A percentile compares a stretch with the other conserved stretches of the same genome.
These are phyloP conservation scores for Rhabditoides inermis DNA, from an alignment of 2,888 invertebrate species.

Conservation along the genomic window DNA sequence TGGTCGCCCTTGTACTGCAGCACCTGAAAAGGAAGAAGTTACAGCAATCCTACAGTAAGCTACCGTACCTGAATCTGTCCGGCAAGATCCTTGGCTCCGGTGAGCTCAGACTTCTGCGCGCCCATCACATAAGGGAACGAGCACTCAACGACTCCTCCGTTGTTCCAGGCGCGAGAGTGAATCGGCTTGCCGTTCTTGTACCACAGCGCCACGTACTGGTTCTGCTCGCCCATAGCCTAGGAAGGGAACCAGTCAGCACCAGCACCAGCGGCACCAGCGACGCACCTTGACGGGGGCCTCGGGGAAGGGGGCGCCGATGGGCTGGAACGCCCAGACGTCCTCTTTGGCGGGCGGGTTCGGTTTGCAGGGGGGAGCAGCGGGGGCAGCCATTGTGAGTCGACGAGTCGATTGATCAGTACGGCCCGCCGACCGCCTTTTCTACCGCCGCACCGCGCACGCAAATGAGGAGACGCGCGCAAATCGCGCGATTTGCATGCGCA, in stretches of 20 bases:
- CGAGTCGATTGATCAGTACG: too few species aligned
- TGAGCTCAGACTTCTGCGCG: slow-evolving; percentile 26
- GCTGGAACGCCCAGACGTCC: slow-evolving; percentile 28
- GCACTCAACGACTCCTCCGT: slow-evolving; percentile 23
- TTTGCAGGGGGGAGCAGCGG: too few species aligned
- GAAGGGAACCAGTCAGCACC: neutral
- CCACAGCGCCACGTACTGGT: slow-evolving; percentile 36
- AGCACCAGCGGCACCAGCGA: neutral
- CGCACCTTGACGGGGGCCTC: slow-evolving; percentile 25
- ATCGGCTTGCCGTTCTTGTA: slow-evolving; percentile 34
- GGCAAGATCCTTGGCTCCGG: slow-evolving; percentile 30
- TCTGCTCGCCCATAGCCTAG: slow-evolving; percentile 20
- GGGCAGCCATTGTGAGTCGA: too few species aligned
- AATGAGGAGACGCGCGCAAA: too few species aligned
- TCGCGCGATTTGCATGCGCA: too few species aligned
- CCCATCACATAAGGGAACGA: slow-evolving; percentile 22
- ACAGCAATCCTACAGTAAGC: neutral
- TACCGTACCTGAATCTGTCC: slow-evolving; percentile 37
- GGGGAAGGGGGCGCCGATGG: slow-evolving; percentile 26
- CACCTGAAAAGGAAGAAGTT: slow-evolving; percentile 15
- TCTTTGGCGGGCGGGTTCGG: too few species aligned
- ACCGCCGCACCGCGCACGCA: too few species aligned
- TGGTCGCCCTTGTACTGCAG: slow-evolving; percentile 47
- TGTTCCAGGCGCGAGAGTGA: slow-evolving; percentile 18
- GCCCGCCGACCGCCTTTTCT: too few species aligned